Base-by-base conservation (phyloP, 2,888 invertebrate genomes). In the Acanthoscelides obtectus region DNA sequence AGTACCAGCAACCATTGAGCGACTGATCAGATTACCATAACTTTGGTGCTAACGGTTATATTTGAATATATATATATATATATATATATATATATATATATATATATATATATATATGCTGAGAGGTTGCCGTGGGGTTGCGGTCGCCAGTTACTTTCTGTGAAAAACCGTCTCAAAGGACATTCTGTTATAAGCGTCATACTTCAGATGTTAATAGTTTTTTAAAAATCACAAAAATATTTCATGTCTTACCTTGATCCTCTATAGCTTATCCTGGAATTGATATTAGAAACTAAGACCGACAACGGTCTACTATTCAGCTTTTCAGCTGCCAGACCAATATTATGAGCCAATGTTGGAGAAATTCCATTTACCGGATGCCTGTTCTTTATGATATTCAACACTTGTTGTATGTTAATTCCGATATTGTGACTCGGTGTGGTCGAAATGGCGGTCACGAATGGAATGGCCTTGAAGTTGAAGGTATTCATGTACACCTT, bases 351-450 rank as follows among this genome's bases (percentile, higher is more conserved):
- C 45, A 86, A 75, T 5, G 86, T 86, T 0, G 86, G 86, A 2
- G 86, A 86, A 70, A 86, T 83, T 0, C 84, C 84, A 65, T 80
- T 79, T 5, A 83, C 76, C 0, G 82, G 75, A 68, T 80, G 79
- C 63, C 77, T 71, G 45, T 78, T 80, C 70, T 79, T 78, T 67
- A 80, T 75, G 64, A 80, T 79, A 68, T 79, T 80, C 79, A 79
- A 91, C 88, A 76, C 91, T 87, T 90, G 90, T 78, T 91, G 91
- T 74, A 91, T 88, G 77, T 90, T 91, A 19, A 90, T 86, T 63
- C 90, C 90, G 66, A 91, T 87, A 79, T 91, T 91, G 80, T 91
- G 89, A 73, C 90, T 90, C 0, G 90, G 90, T 0, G 88, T 86
- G 0, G 89, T 87, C 66, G 90, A 90, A 76, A 88, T 90, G 73